Conservation (phyloP, 2,888 invertebrate species). For the Axea sp. region DNA sequence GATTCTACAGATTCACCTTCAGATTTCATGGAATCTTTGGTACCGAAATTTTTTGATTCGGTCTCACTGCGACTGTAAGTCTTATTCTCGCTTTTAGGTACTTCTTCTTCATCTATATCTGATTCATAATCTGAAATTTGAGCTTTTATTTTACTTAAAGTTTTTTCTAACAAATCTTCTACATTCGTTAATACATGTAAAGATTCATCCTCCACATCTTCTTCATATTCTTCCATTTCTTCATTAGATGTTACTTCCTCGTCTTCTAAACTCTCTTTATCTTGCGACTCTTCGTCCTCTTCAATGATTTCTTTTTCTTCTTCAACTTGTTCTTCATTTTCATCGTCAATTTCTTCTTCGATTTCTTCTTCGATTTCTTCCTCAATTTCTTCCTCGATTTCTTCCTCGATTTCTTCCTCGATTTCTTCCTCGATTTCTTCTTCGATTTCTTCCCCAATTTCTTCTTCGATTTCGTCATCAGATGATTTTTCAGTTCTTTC, state of each 20-base stretch:
- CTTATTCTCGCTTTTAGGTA: constrained; percentile 25
- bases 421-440: constrained; percentile 38
- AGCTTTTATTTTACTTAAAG: constrained; percentile 74
- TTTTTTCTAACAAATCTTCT: constrained; percentile 73
- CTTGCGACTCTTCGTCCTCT: constrained; percentile 62
- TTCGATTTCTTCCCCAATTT: constrained; percentile 41
- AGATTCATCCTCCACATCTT: constrained; percentile 55
- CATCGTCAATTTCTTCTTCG: constrained; percentile 7
- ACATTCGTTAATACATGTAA: constrained; percentile 71
- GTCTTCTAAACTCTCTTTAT: constrained; percentile 64
- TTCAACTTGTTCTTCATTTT: constrained; percentile 12
- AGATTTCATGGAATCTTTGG: constrained; percentile 49
- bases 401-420: constrained; percentile 4
- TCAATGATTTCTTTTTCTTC: constrained; percentile 36
- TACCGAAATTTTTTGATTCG: constrained; percentile 46
- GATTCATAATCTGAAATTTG: constrained; percentile 75
- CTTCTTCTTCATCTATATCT: constrained; percentile 62
- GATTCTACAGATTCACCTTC: constrained; percentile 51
- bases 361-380: constrained; percentile 41
- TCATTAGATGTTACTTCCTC: constrained; percentile 62
- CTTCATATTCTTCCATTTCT: constrained; percentile 49
- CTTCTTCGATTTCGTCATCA: constrained; percentile 60
- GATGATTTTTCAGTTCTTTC: constrained; percentile 7
- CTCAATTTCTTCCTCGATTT: constrained; percentile 13
- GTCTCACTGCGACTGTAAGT: constrained; percentile 35